Conservation (phyloP, 2,888 invertebrate species). For the Micropterix aruncella region DNA sequence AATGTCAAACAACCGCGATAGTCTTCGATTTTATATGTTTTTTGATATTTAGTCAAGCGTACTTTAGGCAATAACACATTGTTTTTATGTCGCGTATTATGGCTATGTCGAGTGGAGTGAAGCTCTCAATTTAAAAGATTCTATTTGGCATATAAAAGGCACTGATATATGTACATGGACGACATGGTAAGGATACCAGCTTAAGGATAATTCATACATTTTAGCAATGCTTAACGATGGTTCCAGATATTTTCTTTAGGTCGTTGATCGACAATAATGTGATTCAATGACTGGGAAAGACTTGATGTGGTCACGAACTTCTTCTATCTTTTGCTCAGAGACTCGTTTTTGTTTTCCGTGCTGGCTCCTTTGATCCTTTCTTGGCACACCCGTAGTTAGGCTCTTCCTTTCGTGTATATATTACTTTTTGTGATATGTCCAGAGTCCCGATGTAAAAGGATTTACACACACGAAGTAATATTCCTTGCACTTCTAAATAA, state of each 20-base stretch:
- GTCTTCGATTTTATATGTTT: too few species aligned
- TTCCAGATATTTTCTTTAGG: slow-evolving; percentile 7
- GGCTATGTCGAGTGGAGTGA: too few species aligned
- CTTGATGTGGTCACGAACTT: slow-evolving; percentile 8
- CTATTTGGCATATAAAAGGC: too few species aligned
- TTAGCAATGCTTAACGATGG: slow-evolving; percentile 7
- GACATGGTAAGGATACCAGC: too few species aligned
- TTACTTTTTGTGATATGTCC: slow-evolving; percentile 7
- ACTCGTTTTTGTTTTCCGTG: slow-evolving; percentile 3
- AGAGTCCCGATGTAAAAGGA: slow-evolving; percentile 7
- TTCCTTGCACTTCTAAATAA: slow-evolving; percentile 7
- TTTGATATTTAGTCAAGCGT: too few species aligned
- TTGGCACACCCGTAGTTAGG: slow-evolving; percentile 1
- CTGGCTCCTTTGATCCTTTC: slow-evolving; percentile 1
- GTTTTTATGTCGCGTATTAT: too few species aligned
- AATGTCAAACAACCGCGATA: too few species aligned
- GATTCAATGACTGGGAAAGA: slow-evolving; percentile 9
- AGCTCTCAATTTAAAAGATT: too few species aligned
- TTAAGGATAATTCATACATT: slow-evolving; percentile 8
- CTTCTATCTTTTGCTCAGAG: slow-evolving; percentile 1
- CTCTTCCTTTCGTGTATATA: slow-evolving; percentile 7
- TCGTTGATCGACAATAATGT: slow-evolving; percentile 8
- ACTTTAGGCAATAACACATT: too few species aligned
- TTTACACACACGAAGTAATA: slow-evolving; percentile 7
- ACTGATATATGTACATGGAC: too few species aligned